Evolutionary conservation across 2,888 invertebrate species (phyloP), one percentile per base, ranked within the genome.

Genomic region (Noctua janthe): DNA sequence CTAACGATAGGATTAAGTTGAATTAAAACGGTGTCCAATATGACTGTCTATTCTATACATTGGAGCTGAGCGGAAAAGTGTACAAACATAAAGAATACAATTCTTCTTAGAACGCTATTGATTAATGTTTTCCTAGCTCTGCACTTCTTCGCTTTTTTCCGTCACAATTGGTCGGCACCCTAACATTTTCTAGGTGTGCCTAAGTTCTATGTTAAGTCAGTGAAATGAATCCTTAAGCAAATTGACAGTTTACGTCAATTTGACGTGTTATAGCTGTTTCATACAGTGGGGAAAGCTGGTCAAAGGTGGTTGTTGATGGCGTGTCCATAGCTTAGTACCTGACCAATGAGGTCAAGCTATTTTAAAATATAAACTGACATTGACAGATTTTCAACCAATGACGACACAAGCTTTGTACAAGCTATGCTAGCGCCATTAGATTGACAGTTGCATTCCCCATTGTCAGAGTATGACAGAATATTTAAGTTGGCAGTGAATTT

Each of bases 11-110:
- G 20, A 43, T 43, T 20, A 54, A 74, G 47, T 8, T 59, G 4
- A 59, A 62, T 49, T 13, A 74, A 74, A 74, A 11, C 5, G 17
- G 5, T 8, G 11, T 8, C 17, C 35, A 49, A 20, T 70, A 74
- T 23, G 23, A 6, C 2, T 54, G 20, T 8, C 47, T 47, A 11
- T 47, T 47, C 35, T 71, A 17, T 39, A 43, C 7, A 73, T 73
- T 13, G 73, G 13, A 43, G 29, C 5, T 20, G 5, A 64, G 17
- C 35, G 51, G 23, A 54, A 13, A 66, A 54, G 2, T 43, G 29
- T 23, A 23, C 43, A 64, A 78, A 78, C 5, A n/a, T 64, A 23
- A 76, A 4, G 15, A 76, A 54, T 64, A 77, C 10, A 47, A 47
- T 11, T 59, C 17, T 29, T 4, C 5, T 35, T 56, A 10, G 11